Base-by-base conservation (phyloP, 2,797 vertebrate genomes). In the Eleutherodactylus coqui region DNA sequence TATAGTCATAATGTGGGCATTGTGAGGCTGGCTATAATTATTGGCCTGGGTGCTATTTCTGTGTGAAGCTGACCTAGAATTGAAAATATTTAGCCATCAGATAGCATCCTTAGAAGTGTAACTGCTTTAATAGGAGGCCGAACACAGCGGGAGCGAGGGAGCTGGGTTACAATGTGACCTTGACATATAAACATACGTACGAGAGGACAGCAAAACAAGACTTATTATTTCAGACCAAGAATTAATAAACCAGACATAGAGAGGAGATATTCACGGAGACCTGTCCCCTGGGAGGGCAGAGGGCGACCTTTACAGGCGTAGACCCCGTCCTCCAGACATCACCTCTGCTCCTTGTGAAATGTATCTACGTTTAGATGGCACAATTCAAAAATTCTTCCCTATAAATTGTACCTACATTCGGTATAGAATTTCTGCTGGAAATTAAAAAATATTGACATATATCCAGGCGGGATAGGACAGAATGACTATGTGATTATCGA, bases 161-260 rank as follows among this genome's bases (percentile, higher is more conserved):
- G 86, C 86, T 70, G 69, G 86, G 82, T 87, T 87, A 84, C 86
- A 87, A 64, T n/a, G 67, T 87, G 86, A 87, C 86, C 86, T 76
- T 81, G 86, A 85, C 86, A 85, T 85, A 87, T 87, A 87, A 87
- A 87, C 86, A 84, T 84, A 87, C 86, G 14, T 81, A 84, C 45
- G 27, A 79, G 86, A 79, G 77, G 75, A 85, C 76, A 84, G 77
- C 69, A 76, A 87, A 84, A 84, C 77, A 85, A 84, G 82, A 81
- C 83, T 76, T 87, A 87, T 87, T 87, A 84, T 87, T 87, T 85
- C 82, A 87, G 70, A 85, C 55, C 70, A 80, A 85, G 86, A 81
- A 87, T 87, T 87, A 87, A 87, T 87, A 87, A 87, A 87, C 82
- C 77, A 87, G 86, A 87, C 76, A 87, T 81, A 81, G 77, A 79